Base-by-base conservation (phyloP, 2,888 invertebrate species). In the Andrena marginata region DNA sequence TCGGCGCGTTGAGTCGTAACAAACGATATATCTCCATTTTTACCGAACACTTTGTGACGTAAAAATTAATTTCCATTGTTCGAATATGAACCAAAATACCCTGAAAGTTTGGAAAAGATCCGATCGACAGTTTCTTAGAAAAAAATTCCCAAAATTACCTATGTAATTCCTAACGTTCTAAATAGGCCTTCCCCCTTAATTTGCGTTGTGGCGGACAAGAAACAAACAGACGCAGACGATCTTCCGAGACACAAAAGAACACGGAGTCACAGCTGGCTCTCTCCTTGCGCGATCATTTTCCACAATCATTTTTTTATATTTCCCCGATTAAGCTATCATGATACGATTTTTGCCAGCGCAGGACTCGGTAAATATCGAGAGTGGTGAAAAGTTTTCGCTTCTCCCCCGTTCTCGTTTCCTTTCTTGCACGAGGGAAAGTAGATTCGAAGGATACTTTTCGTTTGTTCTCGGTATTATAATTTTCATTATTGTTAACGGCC, bases 191-290 rank as follows among this genome's bases (percentile, higher is more conserved):
- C 31, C 0, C 31, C 6, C 31, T 31, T 31, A 23, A 67, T 63
- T 85, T 48, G n/a, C 67, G 64, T 79, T 85, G 76, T 63, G 74
- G 71, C 80, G 68, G 59, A 49, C 77, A 60, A 68, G 63, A 49
- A 62, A 49, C 49, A 59, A 82, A 72, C 64, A 76, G 26, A 48
- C 26, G 29, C 69, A 51, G 31, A 65, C 20, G 35, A 62, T 73
- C 54, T 65, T 73, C n/a, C 26, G 20, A 63, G 49, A 35, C n/a
- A 62, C 0, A 56, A 33, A 48, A 29, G 54, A 73, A 35, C 59
- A 23, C 33, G 13, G n/a, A 62, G 35, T 60, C n/a, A 35, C 31
- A 29, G 64, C 26, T 51, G 33, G 3, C 23, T 80, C 65, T 64
- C 10, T 60, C 48, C 3, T 54, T 67, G 26, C 26, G 42, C 31